Base-by-base conservation (phyloP, 2,797 vertebrate species). In the Lacerta viridis region DNA sequence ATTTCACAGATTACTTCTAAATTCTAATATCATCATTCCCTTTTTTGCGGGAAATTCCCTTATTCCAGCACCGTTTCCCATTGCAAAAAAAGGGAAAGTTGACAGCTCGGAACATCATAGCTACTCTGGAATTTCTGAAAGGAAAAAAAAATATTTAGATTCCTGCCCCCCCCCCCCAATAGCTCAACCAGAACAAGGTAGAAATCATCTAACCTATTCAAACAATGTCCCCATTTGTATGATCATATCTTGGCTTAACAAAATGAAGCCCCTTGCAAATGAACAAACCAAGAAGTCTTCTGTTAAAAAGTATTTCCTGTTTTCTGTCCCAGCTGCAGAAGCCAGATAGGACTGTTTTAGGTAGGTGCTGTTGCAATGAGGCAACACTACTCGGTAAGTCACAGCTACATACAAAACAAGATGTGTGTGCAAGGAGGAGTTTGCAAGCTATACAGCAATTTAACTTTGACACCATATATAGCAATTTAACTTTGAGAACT, bases 121-220 rank as follows among this genome's bases (percentile, higher is more conserved):
- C 5, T 5, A 0, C 0, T 87, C 80, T 3, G 13, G 41, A 74
- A 10, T 75, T 0, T 23, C n/a, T 66, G 59, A 55, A 68, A 29
- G n/a, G 36, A 76, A 82, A 85, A 33, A n/a, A 80, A 43, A 77
- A 39, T 11, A 36, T 29, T 61, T 78, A 41, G n/a, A 39, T 18
- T 25, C 39, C 78, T 17, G 3, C 15, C n/a, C 7, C 7, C 46
- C 46, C 4, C 18, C 61, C 43, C 23, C 68, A 80, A n/a, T 33
- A 90, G 33, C 0, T 11, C 0, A 39, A 36, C 46, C 4, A 23
- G 46, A 66, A 87, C 55, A 84, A 59, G 78, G 23, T 27, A 80
- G 33, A 77, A 86, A 11, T 0, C 46, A 36, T 0, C 43, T 4
- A 36, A 66, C 46, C 17, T 84, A 3, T 64, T 64, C 20, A 23